Base-by-base conservation (phyloP, 92 coral and sea anemone genomes). In the Paragorgia papillata region DNA sequence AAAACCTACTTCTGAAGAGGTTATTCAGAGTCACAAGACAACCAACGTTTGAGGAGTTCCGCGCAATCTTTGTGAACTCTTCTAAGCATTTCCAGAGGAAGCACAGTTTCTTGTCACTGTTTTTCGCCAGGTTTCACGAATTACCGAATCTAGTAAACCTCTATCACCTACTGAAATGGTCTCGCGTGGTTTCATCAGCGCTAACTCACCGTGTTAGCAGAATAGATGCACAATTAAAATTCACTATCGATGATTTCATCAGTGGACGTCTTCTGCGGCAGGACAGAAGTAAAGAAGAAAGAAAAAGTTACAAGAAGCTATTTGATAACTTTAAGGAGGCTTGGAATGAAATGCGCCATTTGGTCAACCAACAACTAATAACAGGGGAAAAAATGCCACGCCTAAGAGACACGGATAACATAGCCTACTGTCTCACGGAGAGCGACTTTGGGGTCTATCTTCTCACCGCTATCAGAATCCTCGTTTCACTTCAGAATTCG, bases 381-480 rank as follows among this genome's bases (percentile, higher is more conserved):
- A 64, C 44, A 0, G 22, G 20, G 40, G 88, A 37, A 10, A 41
- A 79, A 20, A 73, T 84, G 57, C 97, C 96, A 17, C 61, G 90
- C 66, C 75, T 93, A 10, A 83, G 84, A 53, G 95, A 91, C 70
- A 83, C 75, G 74, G 71, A 83, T 5, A 74, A 69, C 24, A 87
- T 95, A 79, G 90, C 95, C 1, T 81, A 77, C 29, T 95, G 99
- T 66, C 80, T 95, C 18, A 82, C 87, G 29, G 97, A 95, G 53
- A 88, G 79, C 30, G 95, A 74, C 30, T 21, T 68, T 26, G 99
- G 97, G 10, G 43, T 62, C 44, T 95, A 78, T 41, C 90, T 95
- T 30, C 76, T 85, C 56, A 56, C 84, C 26, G 89, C 91, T 28
- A 67, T 95, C 41, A 79, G 66, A 50, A 48, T 80, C 57, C 88